Conservation (phyloP, 2,113 vertebrate species). For the Atlantisia rogersi region DNA sequence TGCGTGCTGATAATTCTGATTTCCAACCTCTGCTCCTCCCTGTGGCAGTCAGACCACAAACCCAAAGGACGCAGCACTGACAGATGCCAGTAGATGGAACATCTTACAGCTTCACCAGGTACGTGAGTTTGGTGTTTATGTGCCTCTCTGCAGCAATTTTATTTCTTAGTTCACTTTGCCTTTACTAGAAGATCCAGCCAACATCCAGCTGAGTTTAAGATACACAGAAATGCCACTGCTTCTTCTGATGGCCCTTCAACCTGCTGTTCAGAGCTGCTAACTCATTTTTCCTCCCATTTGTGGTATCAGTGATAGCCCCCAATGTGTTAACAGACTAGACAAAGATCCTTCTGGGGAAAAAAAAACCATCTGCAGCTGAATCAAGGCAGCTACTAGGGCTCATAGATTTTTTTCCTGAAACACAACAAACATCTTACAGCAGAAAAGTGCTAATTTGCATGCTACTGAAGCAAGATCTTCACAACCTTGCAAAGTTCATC, state of each 20-base stretch:
- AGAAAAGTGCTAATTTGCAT: not conserved
- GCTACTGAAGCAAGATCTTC: not conserved
- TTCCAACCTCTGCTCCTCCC: constrained; percentile 17
- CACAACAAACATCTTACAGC: not conserved
- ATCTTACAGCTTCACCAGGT: not conserved
- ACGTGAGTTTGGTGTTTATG: not conserved
- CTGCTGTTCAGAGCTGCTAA: not conserved
- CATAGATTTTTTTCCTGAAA: not conserved
- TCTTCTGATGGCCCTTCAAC: not conserved
- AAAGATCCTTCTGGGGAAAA: constrained; percentile 15
- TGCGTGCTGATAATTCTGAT: not conserved
- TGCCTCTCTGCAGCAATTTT: not conserved
- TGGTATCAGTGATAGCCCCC: not conserved
- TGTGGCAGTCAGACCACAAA: not conserved
- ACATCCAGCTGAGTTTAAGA: not conserved
- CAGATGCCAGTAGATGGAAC: not conserved
- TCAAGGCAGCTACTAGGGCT: not conserved
- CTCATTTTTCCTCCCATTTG: not conserved
- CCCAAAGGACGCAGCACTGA: not conserved
- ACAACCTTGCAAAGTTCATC: not conserved
- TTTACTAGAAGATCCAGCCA: not conserved
- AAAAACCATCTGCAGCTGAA: not conserved
- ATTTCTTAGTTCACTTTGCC: not conserved
- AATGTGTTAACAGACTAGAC: not conserved
- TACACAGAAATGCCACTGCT: not conserved